A percentile compares a stretch with the other conserved stretches of the same genome.
phyloP scores from a whole-genome alignment of 30 jellyfish, hydroid and myxozoan species.

The Sanderia malayensis region DNA sequence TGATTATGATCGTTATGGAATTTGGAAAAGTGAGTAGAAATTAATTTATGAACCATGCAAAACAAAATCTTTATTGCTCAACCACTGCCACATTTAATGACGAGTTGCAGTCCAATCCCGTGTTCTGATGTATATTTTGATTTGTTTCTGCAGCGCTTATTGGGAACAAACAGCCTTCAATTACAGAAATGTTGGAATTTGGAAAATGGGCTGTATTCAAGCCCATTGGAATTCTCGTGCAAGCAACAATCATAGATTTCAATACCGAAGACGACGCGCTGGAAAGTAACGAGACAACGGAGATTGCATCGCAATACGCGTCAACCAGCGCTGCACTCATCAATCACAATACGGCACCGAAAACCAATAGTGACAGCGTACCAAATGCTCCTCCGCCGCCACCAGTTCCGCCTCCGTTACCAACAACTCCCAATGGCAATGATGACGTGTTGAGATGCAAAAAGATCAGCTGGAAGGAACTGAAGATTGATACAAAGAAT shows the following conservation, averaged over 20 bases:
- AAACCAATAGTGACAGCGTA: neutral
- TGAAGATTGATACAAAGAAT: slow-evolving; percentile 42
- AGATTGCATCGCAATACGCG: slow-evolving; percentile 33
- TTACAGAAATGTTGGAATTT: slow-evolving; percentile 61
- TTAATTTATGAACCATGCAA: no score
- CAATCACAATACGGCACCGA: neutral
- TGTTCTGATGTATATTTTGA: no score
- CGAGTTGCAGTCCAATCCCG: no score
- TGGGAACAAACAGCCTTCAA: slow-evolving; percentile 61
- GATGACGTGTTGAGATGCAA: slow-evolving; percentile 36
- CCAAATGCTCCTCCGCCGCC: slow-evolving; percentile 71
- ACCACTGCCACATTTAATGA: no score
- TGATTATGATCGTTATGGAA: slow-evolving; percentile 67
- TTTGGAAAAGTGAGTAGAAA: slow-evolving; percentile 64
- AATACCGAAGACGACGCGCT: slow-evolving; percentile 54
- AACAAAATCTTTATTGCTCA: no score
- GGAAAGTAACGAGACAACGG: slow-evolving; percentile 60
- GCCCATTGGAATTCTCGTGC: slow-evolving; percentile 63
- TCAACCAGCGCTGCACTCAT: slow-evolving; percentile 11
- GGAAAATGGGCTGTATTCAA: slow-evolving; percentile 73
- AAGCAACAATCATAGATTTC: slow-evolving; percentile 59
- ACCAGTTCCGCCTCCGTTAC: slow-evolving; percentile 9
- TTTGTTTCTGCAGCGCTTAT: slow-evolving; percentile 60
- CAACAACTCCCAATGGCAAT: neutral
- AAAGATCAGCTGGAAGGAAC: slow-evolving; percentile 62